Evolutionary conservation across 2,888 invertebrate species (phyloP).

Genomic region (Anarsia innoxiella): DNA sequence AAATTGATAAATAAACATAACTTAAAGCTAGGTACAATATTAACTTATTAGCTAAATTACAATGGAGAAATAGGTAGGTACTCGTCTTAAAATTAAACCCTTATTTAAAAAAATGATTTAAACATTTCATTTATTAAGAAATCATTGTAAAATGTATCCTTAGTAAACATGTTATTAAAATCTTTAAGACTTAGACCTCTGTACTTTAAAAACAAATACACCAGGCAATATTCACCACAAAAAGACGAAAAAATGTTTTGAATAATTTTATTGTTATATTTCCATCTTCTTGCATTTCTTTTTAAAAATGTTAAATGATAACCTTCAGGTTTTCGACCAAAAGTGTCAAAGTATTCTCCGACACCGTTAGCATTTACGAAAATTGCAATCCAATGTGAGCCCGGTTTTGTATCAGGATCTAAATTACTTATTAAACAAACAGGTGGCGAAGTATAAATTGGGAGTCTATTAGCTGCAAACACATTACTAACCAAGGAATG

Average conservation of each 20-base stretch:
- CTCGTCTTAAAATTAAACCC: too few relatives aligned
- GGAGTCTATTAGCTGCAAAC: slow-evolving; percentile 13
- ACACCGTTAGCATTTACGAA: slow-evolving; percentile 13
- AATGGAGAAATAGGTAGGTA: too few relatives aligned
- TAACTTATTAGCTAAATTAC: too few relatives aligned
- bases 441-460: neutral
- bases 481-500: too few relatives aligned
- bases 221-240: slow-evolving; percentile 11
- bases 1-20: too few relatives aligned
- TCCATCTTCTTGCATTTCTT: slow-evolving; percentile 17
- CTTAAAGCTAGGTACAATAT: too few relatives aligned
- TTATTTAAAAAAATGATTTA: too few relatives aligned
- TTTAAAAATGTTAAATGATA: slow-evolving; percentile 16
- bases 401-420: slow-evolving; percentile 20
- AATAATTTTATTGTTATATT: slow-evolving; percentile 13
- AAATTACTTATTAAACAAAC: slow-evolving; percentile 16
- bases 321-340: slow-evolving; percentile 13
- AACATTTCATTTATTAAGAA: too few relatives aligned
- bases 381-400: slow-evolving; percentile 23
- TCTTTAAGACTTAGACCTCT: too few relatives aligned
- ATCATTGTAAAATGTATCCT: too few relatives aligned
- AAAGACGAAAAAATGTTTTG: slow-evolving; percentile 6
- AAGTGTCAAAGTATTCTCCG: slow-evolving; percentile 22
- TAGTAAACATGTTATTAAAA: too few relatives aligned
- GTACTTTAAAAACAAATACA: slow-evolving; percentile 10